These are phyloP conservation scores for Parauchenoglanis ngamensis DNA, from an alignment of 2,797 vertebrate species.

Conservation along the genomic window DNA sequence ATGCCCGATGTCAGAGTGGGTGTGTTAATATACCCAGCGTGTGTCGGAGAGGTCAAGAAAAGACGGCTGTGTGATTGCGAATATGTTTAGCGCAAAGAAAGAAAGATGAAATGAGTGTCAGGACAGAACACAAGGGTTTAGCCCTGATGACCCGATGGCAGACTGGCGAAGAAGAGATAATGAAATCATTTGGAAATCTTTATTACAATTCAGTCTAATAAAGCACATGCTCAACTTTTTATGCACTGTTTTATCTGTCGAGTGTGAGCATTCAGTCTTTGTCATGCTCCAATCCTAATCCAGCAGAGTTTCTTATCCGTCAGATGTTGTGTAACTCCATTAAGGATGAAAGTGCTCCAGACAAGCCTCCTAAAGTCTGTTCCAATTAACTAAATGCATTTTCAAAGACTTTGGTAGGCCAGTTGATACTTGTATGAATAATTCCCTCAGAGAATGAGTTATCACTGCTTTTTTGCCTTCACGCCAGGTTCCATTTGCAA, in stretches of 20 bases:
- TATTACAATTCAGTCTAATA: conserved; percentile 35
- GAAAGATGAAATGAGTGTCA: conserved; percentile 9
- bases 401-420: conserved; percentile 53
- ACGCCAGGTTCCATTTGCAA: conserved; percentile 41
- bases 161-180: conserved; percentile 38
- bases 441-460: conserved; percentile 36
- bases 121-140: conserved; percentile 37
- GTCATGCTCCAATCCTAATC: conserved; percentile 20
- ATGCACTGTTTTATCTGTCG: background rate
- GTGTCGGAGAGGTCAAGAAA: conserved; percentile 16
- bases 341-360: conserved; percentile 39
- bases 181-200: conserved; percentile 46
- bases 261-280: conserved; percentile 7
- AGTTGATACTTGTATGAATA: conserved; percentile 34
- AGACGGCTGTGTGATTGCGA: conserved; percentile 1
- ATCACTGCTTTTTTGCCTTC: conserved; percentile 34
- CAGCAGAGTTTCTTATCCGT: conserved; percentile 24
- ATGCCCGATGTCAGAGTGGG: background rate
- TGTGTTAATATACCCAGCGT: conserved; percentile 8
- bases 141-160: conserved; percentile 45
- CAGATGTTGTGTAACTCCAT: conserved; percentile 36
- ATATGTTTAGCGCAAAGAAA: conserved; percentile 6
- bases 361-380: conserved; percentile 39
- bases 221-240: conserved; percentile 9
- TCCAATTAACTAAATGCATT: conserved; percentile 57